Percentiles rank a stretch among this genome's conserved stretches.
Evolutionary conservation across 1,140 invertebrate species (phyloP).

Genomic region (Drusus annulatus): DNA sequence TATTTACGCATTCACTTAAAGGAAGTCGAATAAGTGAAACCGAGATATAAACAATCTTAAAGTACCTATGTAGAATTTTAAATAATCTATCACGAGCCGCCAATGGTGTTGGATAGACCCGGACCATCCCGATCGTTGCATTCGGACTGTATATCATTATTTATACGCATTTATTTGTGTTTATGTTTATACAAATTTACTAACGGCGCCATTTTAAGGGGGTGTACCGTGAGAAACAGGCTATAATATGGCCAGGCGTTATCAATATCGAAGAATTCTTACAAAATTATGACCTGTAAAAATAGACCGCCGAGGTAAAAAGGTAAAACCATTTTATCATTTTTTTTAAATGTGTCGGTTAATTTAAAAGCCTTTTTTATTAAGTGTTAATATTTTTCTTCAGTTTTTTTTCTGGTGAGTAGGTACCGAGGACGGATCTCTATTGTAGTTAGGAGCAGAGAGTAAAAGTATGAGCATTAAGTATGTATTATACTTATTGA

Average conservation of each 20-base stretch:
- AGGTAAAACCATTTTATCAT: not conserved
- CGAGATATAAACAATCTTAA: too few species aligned
- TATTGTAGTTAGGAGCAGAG: conserved; percentile 33
- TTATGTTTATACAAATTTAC: conserved; percentile 48
- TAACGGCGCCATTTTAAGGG: conserved; percentile 45
- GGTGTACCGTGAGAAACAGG: conserved; percentile 46
- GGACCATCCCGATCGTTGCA: conserved; percentile 33
- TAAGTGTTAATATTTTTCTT: not conserved
- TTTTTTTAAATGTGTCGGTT: not conserved
- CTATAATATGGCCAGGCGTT: conserved; percentile 20
- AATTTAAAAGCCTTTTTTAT: not conserved
- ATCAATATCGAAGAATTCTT: conserved; percentile 9
- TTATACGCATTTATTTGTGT: conserved; percentile 58
- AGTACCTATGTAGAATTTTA: too few species aligned
- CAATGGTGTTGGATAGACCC: conserved; percentile 9
- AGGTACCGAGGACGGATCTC: conserved; percentile 4
- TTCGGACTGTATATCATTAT: conserved; percentile 55
- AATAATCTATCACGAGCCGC: not conserved
- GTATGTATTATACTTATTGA: conserved; percentile 18
- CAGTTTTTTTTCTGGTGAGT: not conserved
- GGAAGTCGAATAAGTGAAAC: too few species aligned
- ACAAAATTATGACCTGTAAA: not conserved
- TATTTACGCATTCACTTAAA: too few species aligned
- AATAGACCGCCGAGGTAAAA: not conserved
- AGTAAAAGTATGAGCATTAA: conserved; percentile 38